Conservation (phyloP, 2,888 invertebrate genomes). For the Hydriomena furcata region DNA sequence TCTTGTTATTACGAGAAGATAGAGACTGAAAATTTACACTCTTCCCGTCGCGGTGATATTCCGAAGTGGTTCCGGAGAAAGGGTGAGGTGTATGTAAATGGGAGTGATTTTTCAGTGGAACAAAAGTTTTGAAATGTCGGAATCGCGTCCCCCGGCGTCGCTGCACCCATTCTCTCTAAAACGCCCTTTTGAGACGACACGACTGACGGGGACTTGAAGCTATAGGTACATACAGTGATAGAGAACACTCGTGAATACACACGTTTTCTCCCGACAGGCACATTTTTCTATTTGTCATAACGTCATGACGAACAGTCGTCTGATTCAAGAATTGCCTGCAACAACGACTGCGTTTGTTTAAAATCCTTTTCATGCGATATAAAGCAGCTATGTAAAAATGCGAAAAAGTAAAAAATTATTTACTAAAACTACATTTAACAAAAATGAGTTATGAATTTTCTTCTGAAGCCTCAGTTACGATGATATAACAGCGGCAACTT, state of each 20-base stretch:
- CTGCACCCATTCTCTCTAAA: constrained; percentile 65
- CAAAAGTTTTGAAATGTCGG: constrained; percentile 45
- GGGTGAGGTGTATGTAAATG: constrained; percentile 49
- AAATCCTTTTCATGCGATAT: neutral
- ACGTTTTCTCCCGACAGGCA: constrained; percentile 11
- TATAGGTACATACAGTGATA: constrained; percentile 42
- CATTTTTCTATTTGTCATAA: constrained; percentile 17
- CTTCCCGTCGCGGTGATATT: constrained; percentile 32
- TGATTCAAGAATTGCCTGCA: constrained; percentile 1
- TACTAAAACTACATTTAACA: no score
- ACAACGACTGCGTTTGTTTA: no score
- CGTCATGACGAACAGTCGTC: neutral
- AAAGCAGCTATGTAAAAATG: no score
- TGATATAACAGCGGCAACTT: constrained; percentile 54
- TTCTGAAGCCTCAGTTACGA: constrained; percentile 37
- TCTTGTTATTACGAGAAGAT: constrained; percentile 36
- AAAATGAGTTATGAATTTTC: constrained; percentile 11
- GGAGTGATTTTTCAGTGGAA: constrained; percentile 58
- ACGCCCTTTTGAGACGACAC: constrained; percentile 74
- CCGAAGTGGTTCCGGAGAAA: constrained; percentile 41
- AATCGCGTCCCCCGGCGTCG: constrained; percentile 53
- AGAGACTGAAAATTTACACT: constrained; percentile 25
- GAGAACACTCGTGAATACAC: constrained; percentile 41
- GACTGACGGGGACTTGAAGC: constrained; percentile 51
- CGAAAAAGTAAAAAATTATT: no score